Evolutionary conservation across 2,113 vertebrate genomes (phyloP).

Genomic region (Tetrao urogallus): DNA sequence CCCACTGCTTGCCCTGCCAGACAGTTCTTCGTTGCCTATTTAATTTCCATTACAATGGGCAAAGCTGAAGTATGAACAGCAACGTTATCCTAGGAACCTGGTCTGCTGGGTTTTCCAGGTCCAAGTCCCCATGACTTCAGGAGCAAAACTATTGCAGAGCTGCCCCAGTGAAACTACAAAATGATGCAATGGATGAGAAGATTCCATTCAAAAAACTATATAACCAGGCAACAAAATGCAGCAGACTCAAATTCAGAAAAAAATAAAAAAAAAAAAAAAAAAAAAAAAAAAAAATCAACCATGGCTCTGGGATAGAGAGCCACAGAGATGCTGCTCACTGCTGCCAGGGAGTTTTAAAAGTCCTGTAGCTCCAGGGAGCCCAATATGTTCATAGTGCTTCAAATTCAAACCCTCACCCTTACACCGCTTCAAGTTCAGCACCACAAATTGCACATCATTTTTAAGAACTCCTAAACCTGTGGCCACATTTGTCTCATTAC

Average conservation of each 20-base stretch:
- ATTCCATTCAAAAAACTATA: neutral
- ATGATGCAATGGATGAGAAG: neutral
- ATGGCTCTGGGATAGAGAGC: no score
- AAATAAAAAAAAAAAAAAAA: neutral
- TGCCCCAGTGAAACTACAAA: neutral
- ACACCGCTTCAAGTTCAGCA: neutral
- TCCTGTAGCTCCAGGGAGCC: neutral
- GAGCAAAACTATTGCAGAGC: fast-evolving
- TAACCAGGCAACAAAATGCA: neutral
- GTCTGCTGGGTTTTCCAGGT: neutral
- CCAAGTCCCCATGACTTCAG: neutral
- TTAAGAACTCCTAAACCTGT: neutral
- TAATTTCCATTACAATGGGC: neutral
- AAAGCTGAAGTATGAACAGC: neutral
- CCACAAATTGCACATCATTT: neutral
- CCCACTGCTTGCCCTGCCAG: neutral
- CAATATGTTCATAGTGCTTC: neutral
- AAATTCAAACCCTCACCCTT: neutral
- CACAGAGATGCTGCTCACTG: neutral
- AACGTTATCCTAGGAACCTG: neutral
- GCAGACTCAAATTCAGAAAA: neutral
- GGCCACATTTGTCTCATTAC: neutral
- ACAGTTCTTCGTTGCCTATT: neutral
- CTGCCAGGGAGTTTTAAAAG: neutral
- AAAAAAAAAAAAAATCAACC: neutral